These are phyloP conservation scores for Thalassophryne amazonica DNA, from an alignment of 2,797 vertebrate species.

Conservation along the genomic window DNA sequence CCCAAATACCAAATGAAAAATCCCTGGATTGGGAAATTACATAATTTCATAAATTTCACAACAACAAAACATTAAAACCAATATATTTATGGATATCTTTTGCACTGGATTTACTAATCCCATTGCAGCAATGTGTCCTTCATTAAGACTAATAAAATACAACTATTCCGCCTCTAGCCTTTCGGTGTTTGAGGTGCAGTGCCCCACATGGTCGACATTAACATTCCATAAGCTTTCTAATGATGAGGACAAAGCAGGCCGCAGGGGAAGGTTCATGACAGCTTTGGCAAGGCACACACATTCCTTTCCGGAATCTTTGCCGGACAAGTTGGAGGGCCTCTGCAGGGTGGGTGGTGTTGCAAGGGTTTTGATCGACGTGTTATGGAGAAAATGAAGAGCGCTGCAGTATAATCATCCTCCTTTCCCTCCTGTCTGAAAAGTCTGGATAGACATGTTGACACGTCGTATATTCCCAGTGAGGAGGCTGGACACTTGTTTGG, in stretches of 20 bases:
- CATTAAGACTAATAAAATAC: slow-evolving; percentile 51
- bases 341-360: slow-evolving; percentile 15
- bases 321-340: slow-evolving; percentile 44
- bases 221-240: slow-evolving; percentile 73
- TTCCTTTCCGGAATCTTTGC: slow-evolving; percentile 51
- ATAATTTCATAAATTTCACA: slow-evolving; percentile 37
- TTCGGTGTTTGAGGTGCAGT: slow-evolving; percentile 31
- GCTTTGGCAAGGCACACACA: slow-evolving; percentile 57
- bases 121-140: slow-evolving; percentile 22
- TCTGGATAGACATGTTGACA: slow-evolving; percentile 35
- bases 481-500: slow-evolving; percentile 26
- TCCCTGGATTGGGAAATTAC: slow-evolving; percentile 38
- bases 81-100: slow-evolving; percentile 13
- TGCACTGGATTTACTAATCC: slow-evolving; percentile 43
- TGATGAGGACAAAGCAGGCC: slow-evolving; percentile 59
- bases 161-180: slow-evolving; percentile 17
- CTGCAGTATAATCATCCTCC: background rate
- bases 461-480: slow-evolving; percentile 31
- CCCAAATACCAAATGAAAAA: slow-evolving; percentile 64
- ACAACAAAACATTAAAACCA: slow-evolving; percentile 29
- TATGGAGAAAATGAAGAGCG: slow-evolving; percentile 3
- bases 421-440: slow-evolving; percentile 9
- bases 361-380: background rate
- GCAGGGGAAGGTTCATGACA: slow-evolving; percentile 57
- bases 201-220: slow-evolving; percentile 79